A percentile compares a stretch with the other conserved stretches of the same genome.
Conservation (phyloP, 1,140 invertebrate species). For the Lucilia sericata region DNA sequence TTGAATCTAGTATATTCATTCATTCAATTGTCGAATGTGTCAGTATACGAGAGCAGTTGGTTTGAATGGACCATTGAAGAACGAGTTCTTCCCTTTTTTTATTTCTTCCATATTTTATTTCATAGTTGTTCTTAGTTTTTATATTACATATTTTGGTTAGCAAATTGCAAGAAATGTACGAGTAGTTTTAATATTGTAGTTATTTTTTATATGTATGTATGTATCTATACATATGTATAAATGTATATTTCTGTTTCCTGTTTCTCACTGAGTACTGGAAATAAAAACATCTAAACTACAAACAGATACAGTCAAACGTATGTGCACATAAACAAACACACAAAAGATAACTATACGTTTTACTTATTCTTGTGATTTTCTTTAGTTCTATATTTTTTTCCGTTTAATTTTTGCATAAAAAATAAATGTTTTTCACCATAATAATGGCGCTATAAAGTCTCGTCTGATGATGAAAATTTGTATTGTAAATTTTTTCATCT, state of each 20-base stretch:
- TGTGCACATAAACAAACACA: neutral
- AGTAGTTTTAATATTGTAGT: neutral
- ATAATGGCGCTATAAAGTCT: conserved; percentile 36
- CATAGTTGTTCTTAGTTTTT: neutral
- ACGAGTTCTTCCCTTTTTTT: neutral
- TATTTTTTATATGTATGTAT: neutral
- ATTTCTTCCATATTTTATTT: conserved; percentile 14
- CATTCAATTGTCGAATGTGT: conserved; percentile 26
- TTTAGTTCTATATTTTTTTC: neutral
- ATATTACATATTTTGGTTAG: neutral
- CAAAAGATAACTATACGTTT: neutral
- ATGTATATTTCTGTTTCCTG: neutral
- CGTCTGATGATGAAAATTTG: conserved; percentile 39
- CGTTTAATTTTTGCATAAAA: conserved; percentile 27
- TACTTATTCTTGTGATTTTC: conserved; percentile 4
- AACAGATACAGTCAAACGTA: neutral
- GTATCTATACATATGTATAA: neutral
- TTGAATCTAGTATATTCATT: conserved; percentile 1
- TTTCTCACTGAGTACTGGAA: conserved; percentile 2
- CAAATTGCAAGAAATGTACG: neutral
- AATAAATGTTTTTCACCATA: conserved; percentile 23
- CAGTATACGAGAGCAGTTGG: neutral
- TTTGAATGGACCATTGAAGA: conserved; percentile 18
- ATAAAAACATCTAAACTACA: conserved; percentile 1
- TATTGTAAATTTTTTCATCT: conserved; percentile 31